Conservation (phyloP, 2,113 vertebrate genomes). For the Ammodytes dubius region DNA sequence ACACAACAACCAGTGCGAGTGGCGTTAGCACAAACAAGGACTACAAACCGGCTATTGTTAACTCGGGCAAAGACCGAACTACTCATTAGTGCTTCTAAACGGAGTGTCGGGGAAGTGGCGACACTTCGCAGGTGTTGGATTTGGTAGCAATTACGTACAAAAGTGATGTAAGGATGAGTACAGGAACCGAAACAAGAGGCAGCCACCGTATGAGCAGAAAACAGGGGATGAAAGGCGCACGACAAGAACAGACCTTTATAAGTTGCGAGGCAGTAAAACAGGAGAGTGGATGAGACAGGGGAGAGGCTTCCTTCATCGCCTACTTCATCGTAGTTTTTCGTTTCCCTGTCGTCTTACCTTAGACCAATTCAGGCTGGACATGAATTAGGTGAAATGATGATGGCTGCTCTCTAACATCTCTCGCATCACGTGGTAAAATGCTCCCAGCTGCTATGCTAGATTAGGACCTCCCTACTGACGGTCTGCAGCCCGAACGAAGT, state of each 20-base stretch:
- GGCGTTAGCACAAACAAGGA: constrained; percentile 33
- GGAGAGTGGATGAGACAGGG: neutral
- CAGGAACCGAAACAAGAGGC: constrained; percentile 35
- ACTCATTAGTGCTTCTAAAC: accelerated
- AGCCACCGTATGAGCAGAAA: constrained; percentile 27
- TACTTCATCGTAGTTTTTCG: constrained; percentile 72
- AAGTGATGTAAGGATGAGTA: constrained; percentile 9
- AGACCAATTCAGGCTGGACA: constrained; percentile 62
- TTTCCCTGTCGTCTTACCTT: constrained; percentile 53
- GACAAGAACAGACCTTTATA: constrained; percentile 57
- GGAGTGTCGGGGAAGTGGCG: neutral
- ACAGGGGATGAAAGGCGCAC: neutral
- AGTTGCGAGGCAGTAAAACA: constrained; percentile 3
- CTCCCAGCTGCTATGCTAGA: constrained; percentile 83
- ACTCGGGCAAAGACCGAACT: neutral
- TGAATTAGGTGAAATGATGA: constrained; percentile 82
- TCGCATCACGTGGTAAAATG: constrained; percentile 86
- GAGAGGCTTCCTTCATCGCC: constrained; percentile 2
- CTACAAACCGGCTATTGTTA: constrained; percentile 19
- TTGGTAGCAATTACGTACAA: neutral
- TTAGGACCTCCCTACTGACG: constrained; percentile 78
- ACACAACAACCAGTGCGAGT: constrained; percentile 13
- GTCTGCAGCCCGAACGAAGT: constrained; percentile 5
- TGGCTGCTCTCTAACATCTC: constrained; percentile 83
- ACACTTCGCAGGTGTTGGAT: neutral